These are phyloP conservation scores for Marasmarcha lunaedactyla DNA, from an alignment of 2,888 invertebrate genomes.

Conservation along the genomic window DNA sequence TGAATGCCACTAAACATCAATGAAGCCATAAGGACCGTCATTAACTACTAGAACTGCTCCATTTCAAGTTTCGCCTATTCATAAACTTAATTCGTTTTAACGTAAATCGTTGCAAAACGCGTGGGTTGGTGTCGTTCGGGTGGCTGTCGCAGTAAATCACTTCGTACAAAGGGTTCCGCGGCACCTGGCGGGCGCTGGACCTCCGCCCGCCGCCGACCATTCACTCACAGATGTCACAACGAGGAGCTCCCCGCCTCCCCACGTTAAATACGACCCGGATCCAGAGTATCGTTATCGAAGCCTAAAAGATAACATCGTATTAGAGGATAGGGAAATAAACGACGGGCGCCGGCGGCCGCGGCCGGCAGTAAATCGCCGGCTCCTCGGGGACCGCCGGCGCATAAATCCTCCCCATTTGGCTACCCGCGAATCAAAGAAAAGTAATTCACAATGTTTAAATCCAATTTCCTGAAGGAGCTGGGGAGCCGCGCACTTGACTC, in stretches of 20 bases:
- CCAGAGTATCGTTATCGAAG: constrained; percentile 23
- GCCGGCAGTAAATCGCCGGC: constrained; percentile 34
- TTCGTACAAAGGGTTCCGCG: neutral
- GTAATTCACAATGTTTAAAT: constrained; percentile 65
- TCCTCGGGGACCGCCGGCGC: constrained; percentile 20
- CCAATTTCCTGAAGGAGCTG: constrained; percentile 34
- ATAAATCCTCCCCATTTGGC: constrained; percentile 63
- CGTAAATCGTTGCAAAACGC: neutral
- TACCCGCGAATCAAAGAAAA: constrained; percentile 63
- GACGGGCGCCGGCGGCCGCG: constrained; percentile 27
- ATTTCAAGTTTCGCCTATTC: no score
- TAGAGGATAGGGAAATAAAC: constrained; percentile 45
- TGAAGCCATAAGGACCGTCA: no score
- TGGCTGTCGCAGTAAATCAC: neutral
- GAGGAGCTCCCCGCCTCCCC: no score
- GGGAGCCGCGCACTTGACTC: constrained; percentile 7
- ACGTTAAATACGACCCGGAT: neutral
- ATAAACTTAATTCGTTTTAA: neutral
- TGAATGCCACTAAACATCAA: no score
- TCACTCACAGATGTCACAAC: no score
- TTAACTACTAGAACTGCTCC: no score
- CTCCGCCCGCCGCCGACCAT: neutral
- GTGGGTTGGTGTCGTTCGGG: neutral
- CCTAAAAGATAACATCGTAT: constrained; percentile 55
- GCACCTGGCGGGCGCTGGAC: neutral